Evolutionary conservation across 2,113 vertebrate genomes (phyloP).

Genomic region (Ochotona curzoniae): DNA sequence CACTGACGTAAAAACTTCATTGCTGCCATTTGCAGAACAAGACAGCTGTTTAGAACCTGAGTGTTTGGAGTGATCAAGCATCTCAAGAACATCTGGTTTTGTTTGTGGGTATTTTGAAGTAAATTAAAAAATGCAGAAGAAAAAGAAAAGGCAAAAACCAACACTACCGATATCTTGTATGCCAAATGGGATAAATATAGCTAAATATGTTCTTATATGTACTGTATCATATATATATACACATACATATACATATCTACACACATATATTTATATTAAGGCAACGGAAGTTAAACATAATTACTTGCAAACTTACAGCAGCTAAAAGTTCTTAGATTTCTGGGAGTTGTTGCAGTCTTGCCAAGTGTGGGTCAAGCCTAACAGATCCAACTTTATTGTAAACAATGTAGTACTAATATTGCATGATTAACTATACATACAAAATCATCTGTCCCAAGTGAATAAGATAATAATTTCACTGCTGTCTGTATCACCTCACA

Average conservation of each 20-base stretch:
- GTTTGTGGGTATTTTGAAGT: not conserved
- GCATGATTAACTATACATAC: not conserved
- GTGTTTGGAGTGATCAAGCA: not conserved
- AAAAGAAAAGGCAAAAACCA: not conserved
- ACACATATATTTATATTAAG: not conserved
- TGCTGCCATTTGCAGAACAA: not conserved
- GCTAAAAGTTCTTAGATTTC: conserved; percentile 11
- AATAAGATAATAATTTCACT: not conserved
- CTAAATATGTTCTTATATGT: not conserved
- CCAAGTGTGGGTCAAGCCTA: not conserved
- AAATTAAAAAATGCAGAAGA: not conserved
- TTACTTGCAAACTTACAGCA: not conserved
- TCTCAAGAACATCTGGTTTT: not conserved
- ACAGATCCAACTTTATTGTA: not conserved
- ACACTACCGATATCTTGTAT: not conserved
- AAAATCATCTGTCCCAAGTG: not conserved
- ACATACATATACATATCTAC: no score
- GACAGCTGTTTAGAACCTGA: not conserved
- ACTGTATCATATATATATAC: not conserved
- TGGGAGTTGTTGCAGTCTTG: not conserved
- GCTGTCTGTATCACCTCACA: not conserved
- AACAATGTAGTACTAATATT: not conserved
- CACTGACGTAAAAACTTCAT: not conserved
- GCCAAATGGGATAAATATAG: not conserved
- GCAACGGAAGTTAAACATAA: not conserved